phyloP scores from a whole-genome alignment of 1,140 invertebrate species.

The Drosophila saltans region DNA sequence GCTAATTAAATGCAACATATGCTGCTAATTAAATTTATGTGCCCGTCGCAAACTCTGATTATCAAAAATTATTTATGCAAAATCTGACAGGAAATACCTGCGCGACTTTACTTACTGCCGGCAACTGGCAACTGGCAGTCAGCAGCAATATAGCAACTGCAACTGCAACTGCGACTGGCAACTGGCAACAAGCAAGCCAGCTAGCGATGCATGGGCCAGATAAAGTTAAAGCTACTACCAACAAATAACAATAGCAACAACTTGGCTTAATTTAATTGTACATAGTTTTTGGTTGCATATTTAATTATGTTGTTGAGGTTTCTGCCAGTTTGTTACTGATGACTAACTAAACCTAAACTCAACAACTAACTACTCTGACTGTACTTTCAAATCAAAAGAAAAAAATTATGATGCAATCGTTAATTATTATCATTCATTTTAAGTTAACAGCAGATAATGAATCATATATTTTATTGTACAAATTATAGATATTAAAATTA shows the following conservation, averaged over 20 bases:
- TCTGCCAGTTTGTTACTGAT: conserved; percentile 38
- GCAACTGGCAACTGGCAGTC: conserved; percentile 10
- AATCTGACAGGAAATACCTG: conserved; percentile 81
- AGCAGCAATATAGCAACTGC: neutral
- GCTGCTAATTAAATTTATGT: conserved; percentile 81
- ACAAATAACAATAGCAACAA: conserved; percentile 25
- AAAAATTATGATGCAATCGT: neutral
- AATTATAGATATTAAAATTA: too few relatives aligned
- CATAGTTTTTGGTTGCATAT: conserved; percentile 76
- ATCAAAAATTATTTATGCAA: conserved; percentile 82
- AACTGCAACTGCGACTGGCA: conserved; percentile 26
- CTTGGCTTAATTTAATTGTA: conserved; percentile 76
- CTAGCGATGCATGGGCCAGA: conserved; percentile 53
- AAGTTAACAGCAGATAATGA: neutral
- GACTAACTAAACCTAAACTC: conserved; percentile 22
- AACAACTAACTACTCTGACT: neutral
- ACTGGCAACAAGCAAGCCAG: conserved; percentile 28
- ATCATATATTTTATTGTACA: too few relatives aligned
- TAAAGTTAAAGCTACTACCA: conserved; percentile 41
- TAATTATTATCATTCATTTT: neutral
- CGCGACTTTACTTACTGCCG: conserved; percentile 46
- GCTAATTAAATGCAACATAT: conserved; percentile 81
- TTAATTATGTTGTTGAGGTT: conserved; percentile 68
- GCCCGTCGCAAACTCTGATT: conserved; percentile 75
- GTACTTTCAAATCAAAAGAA: neutral